Conservation (phyloP, 2,888 invertebrate genomes). For the Tetrapedia diversipes region DNA sequence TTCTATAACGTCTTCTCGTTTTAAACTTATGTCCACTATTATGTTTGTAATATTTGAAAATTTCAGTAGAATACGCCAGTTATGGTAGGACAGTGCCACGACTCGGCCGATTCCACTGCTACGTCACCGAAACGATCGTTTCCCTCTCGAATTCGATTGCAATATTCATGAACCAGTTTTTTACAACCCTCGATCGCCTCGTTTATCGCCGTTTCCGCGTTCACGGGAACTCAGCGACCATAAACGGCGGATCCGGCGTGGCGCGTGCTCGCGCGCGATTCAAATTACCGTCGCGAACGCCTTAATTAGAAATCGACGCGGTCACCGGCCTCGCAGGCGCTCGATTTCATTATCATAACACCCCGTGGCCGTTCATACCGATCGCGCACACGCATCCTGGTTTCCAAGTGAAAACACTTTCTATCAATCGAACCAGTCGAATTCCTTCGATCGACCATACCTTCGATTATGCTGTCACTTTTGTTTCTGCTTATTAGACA, state of each 20-base stretch:
- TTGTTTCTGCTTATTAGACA: too few species aligned
- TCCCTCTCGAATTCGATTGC: neutral
- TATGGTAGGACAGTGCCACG: too few species aligned
- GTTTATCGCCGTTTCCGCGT: neutral
- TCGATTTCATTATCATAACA: constrained; percentile 59
- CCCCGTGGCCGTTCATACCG: constrained; percentile 37
- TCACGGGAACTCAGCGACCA: neutral
- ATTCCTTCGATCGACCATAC: constrained; percentile 37
- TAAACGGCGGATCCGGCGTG: neutral
- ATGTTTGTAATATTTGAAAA: too few species aligned
- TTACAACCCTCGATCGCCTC: neutral
- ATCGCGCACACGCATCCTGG: constrained; percentile 9
- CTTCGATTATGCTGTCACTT: neutral
- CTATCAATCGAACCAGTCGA: constrained; percentile 50
- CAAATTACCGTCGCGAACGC: constrained; percentile 18
- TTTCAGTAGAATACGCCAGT: too few species aligned
- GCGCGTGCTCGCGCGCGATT: constrained; percentile 10
- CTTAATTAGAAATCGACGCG: constrained; percentile 57
- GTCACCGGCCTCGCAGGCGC: constrained; percentile 17
- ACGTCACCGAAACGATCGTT: too few species aligned
- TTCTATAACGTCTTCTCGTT: too few species aligned
- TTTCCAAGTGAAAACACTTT: constrained; percentile 66
- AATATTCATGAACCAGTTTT: neutral
- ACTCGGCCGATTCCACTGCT: too few species aligned
- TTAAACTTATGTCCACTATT: too few species aligned